Base-by-base conservation (phyloP, 2,888 invertebrate species). In the Papilio demoleus region DNA sequence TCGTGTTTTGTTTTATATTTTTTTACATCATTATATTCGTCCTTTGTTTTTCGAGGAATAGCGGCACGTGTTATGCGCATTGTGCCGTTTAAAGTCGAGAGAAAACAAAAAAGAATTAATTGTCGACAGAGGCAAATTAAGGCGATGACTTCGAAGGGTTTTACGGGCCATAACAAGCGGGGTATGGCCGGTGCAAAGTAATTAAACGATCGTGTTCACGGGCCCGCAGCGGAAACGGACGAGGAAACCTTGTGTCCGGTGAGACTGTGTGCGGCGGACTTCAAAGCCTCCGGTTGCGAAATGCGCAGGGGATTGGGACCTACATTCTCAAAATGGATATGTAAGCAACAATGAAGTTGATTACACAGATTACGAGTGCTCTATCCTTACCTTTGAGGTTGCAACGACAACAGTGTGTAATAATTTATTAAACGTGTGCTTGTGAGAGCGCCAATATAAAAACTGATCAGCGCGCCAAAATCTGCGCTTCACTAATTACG, bases 401-500 rank as follows among this genome's bases (percentile, higher is more conserved):
- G 73, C 56, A 63, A 63, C 22, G 50, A 59, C 6, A 9, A 9
- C 9, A 45, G 1, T 45, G 9, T 19, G 8, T 19, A n/a, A n/a
- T n/a, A n/a, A 42, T 9, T 45, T 45, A 17, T 2, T 19, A 53
- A 53, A 27, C 53, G 9, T 1, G 24, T 6, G n/a, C n/a, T 27
- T 8, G 24, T 62, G 34, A 71, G 40, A 53, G 17, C 2, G 22
- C 14, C 27, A 27, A 56, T 53, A 27, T 53, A 19, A 75, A 82
- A 78, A 79, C 72, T 74, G 72, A 71, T 76, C 79, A 79, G 77
- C 79, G 78, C 74, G 78, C 78, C 74, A 78, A 78, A 82, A 79
- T 81, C 81, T 75, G 79, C 81, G 80, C 75, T 77, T 74, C 74
- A 74, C 75, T 85, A 83, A 84, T 81, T 78, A 75, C 76, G 78